Conservation (phyloP, 2,113 vertebrate genomes). For the Brachypodius melanocephalos region DNA sequence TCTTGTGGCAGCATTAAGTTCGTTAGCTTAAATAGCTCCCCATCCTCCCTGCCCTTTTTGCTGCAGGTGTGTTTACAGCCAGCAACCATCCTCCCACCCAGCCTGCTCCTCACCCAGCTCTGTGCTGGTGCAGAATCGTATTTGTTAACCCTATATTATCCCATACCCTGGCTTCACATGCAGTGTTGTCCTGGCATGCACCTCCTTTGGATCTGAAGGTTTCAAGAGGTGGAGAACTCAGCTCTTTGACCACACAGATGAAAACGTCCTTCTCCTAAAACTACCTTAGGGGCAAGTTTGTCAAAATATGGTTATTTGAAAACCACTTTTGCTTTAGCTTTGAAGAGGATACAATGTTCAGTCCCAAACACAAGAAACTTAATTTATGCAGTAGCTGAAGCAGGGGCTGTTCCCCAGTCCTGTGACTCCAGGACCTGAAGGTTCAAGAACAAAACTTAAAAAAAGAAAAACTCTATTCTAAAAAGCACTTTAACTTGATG, state of each 20-base stretch:
- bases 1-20: not conserved
- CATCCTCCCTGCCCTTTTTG: conserved; percentile 20
- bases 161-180: not conserved
- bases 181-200: not conserved
- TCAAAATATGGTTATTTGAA: not conserved
- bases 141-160: not conserved
- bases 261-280: not conserved
- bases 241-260: not conserved
- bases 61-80: conserved; percentile 42
- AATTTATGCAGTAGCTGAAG: not conserved
- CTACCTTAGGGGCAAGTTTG: not conserved
- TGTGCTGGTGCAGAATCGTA: not conserved
- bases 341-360: not conserved
- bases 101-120: not conserved
- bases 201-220: not conserved
- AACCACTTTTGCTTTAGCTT: not conserved
- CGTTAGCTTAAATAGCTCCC: conserved; percentile 9
- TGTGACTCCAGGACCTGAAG: not conserved
- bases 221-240: not conserved
- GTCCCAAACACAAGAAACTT: not conserved
- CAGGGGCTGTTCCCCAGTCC: not conserved
- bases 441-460: not conserved
- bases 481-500: not conserved
- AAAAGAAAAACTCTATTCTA: not conserved
- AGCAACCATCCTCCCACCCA: not conserved